phyloP scores from a whole-genome alignment of 2,797 vertebrate species.

The Craterocephalus amniculus region DNA sequence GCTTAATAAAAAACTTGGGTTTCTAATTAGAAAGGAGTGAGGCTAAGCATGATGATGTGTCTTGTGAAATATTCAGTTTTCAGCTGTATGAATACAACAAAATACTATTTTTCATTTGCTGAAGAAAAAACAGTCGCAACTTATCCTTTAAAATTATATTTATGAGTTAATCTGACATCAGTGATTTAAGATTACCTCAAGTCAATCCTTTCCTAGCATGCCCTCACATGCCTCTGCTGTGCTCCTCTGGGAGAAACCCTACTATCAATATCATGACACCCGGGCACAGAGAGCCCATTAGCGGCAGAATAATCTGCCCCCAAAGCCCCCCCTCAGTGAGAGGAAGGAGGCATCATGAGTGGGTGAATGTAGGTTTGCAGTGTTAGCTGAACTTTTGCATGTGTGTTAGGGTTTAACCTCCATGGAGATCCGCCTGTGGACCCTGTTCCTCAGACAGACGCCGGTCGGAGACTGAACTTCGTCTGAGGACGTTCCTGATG shows the following conservation, averaged over 20 bases:
- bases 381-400: neutral
- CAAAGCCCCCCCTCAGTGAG: neutral
- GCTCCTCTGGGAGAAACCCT: constrained; percentile 36
- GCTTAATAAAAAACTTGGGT: neutral
- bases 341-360: neutral
- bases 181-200: neutral
- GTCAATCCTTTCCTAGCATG: constrained; percentile 9
- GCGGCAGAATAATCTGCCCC: neutral
- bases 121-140: neutral
- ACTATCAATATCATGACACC: constrained; percentile 47
- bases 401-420: constrained; percentile 83
- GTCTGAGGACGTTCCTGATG: constrained; percentile 98
- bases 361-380: too few relatives aligned
- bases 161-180: neutral
- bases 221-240: constrained; percentile 15
- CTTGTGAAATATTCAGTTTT: neutral
- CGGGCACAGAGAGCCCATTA: constrained; percentile 47
- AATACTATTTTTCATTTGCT: neutral
- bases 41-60: neutral
- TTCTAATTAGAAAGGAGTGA: neutral
- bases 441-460: constrained; percentile 93
- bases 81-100: neutral
- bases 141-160: neutral
- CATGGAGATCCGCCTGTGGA: constrained; percentile 97
- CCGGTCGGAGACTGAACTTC: constrained; percentile 98